Evolutionary conservation across 1,140 invertebrate species (phyloP), one percentile per base, ranked within the genome.

Genomic region (Lycorma delicatula): DNA sequence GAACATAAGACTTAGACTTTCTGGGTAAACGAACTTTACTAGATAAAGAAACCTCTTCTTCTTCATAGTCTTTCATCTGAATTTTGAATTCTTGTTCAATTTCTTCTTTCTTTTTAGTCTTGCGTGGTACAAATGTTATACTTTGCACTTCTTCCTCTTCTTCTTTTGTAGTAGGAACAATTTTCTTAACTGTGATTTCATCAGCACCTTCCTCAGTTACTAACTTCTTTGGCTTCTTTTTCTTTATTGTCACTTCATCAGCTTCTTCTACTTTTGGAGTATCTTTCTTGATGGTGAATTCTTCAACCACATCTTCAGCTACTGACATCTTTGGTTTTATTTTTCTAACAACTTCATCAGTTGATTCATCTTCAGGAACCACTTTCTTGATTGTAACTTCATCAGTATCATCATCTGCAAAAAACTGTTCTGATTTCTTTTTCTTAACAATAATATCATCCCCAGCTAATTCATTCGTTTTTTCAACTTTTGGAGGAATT

Each of bases 1-100:
- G 78, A 57, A 88, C 82, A 69, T 80, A 80, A 22, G 88, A 83
- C 79, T 76, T 88, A 83, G 80, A 82, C 34, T 83, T 84, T 64
- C 83, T 72, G 60, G 80, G 89, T n/a, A 89, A 60, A 73, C 85
- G 86, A 3, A 89, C 81, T 73, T 87, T 89, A 56, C 86, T 85
- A 11, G 85, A 83, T 81, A 91, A 85, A 4, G 85, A 87, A 60
- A 91, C 85, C 71, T 90, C 86, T 75, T 90, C 87, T 74, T 91
- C 88, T 46, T 86, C 86, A 70, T 90, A 90, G 0, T 84, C 85
- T 72, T 89, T 85, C 46, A 89, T 72, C 25, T 85, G 84, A 62
- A 91, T 89, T 68, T 85, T 89, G 68, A 90, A 90, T 72, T 89
- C 87, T 74, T 90, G 87, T 68, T 90, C 87, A 6, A 90, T 84